Base-by-base conservation (phyloP, 2,888 invertebrate species). In the Therioaphis trifolii region DNA sequence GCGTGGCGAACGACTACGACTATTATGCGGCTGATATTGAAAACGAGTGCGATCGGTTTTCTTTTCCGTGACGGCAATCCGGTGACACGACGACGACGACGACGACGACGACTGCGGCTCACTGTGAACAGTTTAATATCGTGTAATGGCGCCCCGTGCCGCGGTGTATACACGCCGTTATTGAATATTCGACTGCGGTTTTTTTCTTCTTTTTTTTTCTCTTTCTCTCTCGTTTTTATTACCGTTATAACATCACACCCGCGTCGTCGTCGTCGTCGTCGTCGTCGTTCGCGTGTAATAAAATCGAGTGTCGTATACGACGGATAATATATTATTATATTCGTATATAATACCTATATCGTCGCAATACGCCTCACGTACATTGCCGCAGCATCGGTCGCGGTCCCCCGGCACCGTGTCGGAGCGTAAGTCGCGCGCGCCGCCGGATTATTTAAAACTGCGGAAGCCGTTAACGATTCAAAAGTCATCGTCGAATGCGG, bases 391-490 rank as follows among this genome's bases (percentile, higher is more conserved):
- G 55, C 11, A 58, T 21, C 21, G 14, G 12, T 43, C n/a, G 68
- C n/a, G n/a, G n/a, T n/a, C n/a, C 21, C 68, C 40, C 40, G 21
- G 27, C 15, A 27, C 46, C 21, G 15, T 4, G 4, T 35, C 35
- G 35, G 35, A 35, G 35, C 35, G 7, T 35, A 35, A 35, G n/a
- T 4, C n/a, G 18, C 4, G 24, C 7, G 43, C 35, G 43, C n/a
- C 46, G 12, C n/a, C 49, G 82, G 52, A 82, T 82, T 74, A 74
- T 82, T 82, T 82, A 74, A 82, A 72, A 82, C 74, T 74, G 82
- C 82, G 82, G 82, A 82, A 82, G 52, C 82, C 55, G 63, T 82
- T 74, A 82, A 82, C 82, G 82, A 74, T 82, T 82, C 82, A 66
- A 82, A 82, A 72, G 82, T 66, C 82, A 49, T 74, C 63, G 82